Percentiles rank a stretch among this genome's conserved stretches.
Conservation (phyloP, 2,113 vertebrate genomes). For the Mastomys natalensis region DNA sequence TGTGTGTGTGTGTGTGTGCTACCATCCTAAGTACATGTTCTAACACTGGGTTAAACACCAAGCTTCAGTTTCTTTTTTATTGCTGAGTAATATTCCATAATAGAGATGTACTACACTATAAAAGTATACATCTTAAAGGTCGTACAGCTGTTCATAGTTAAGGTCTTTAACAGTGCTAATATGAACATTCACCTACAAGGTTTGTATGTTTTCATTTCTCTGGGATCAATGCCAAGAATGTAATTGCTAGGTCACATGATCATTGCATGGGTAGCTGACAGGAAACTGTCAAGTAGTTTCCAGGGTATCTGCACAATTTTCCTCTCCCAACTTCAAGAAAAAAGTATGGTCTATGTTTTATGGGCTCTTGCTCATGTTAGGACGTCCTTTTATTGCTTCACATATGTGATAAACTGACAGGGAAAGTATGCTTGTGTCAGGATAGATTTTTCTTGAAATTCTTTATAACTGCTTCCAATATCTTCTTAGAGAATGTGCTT, state of each 20-base stretch:
- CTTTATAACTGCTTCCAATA: slow-evolving; percentile 3
- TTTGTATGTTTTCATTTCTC: slow-evolving; percentile 20
- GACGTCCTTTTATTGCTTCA: slow-evolving; percentile 33
- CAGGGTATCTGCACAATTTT: neutral
- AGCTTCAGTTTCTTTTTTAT: neutral
- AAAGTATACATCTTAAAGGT: neutral
- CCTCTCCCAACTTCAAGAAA: slow-evolving; percentile 3
- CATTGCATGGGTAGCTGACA: slow-evolving; percentile 6
- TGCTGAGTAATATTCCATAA: neutral
- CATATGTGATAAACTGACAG: slow-evolving; percentile 36
- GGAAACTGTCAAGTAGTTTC: slow-evolving; percentile 52
- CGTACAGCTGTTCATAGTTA: neutral
- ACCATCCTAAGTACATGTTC: neutral
- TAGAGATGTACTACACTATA: neutral
- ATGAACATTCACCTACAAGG: neutral
- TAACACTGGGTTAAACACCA: neutral
- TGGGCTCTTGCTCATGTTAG: slow-evolving; percentile 40
- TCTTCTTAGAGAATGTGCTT: slow-evolving; percentile 22
- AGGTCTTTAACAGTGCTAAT: neutral
- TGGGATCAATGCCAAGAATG: slow-evolving; percentile 16
- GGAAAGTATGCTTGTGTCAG: slow-evolving; percentile 5
- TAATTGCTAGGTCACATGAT: neutral
- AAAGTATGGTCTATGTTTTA: slow-evolving; percentile 26
- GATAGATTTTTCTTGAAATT: slow-evolving; percentile 49
- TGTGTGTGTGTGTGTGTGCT: too few relatives aligned